Evolutionary conservation across 2,888 invertebrate genomes (phyloP), one percentile per base, ranked within the genome.

Genomic region (Andrena dorsata): DNA sequence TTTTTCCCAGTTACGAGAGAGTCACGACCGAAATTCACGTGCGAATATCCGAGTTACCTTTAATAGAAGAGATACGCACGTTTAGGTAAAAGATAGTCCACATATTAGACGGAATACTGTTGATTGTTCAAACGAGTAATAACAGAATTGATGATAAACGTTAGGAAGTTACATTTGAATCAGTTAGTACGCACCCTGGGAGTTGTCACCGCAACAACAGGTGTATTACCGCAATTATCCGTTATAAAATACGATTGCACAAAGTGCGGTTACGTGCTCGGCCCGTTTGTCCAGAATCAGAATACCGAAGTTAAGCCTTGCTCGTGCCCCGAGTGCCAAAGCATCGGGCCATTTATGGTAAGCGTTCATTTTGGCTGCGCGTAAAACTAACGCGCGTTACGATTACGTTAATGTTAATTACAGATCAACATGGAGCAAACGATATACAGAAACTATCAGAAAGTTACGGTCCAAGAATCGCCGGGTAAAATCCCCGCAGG

Each of bases 381-480:
- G n/a, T 53, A 35, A 28, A 51, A 20, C 13, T 49, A 23, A 16
- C 51, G 10, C 58, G 16, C 23, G 28, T 61, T 79, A 80, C 32
- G 60, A 35, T 35, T 51, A 68, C 20, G 51, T 65, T 41, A 5
- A 63, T 16, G 20, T 26, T 63, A 58, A 65, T 83, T 60, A 76
- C 41, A 98, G 96, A 97, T 99, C 32, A 99, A 99, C 93, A 99
- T 99, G 98, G 99, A 99, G 93, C 97, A 99, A 97, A 99, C 99
- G 0, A 94, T 99, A 6, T 99, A 99, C 94, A 96, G 99, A 71
- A 99, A 99, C 94, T 99, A 99, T 93, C 99, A 99, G 94, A 98
- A 99, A 92, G 96, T 99, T 53, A 99, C 99, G 0, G 95, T 99
- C 85, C 99, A 99, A 95, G 99, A 99, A 94, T 98, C 98, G 2